These are phyloP conservation scores for Anseranas semipalmata DNA, from an alignment of 2,113 vertebrate species.

Conservation along the genomic window DNA sequence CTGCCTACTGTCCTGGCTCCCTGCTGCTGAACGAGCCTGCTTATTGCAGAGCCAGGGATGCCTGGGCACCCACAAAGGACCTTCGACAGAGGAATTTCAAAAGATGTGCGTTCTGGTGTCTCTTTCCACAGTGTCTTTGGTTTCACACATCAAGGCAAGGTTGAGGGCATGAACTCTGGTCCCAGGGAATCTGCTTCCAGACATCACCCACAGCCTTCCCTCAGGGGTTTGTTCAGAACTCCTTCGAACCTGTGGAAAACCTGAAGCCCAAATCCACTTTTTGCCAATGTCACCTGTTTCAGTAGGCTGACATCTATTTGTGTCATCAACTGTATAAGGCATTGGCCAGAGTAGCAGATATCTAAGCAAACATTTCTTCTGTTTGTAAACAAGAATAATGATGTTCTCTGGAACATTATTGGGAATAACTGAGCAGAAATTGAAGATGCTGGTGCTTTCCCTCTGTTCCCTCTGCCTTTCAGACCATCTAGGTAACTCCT, in stretches of 20 bases:
- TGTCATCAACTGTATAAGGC: neutral
- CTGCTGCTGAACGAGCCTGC: neutral
- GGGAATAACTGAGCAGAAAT: neutral
- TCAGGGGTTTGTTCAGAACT: neutral
- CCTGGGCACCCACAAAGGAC: neutral
- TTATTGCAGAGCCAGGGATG: neutral
- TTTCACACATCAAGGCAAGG: neutral
- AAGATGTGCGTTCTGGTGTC: neutral
- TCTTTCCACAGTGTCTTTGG: accelerated
- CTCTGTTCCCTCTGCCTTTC: neutral
- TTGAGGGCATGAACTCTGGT: neutral
- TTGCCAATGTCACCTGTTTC: neutral
- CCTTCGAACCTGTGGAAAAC: neutral
- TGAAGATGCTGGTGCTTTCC: neutral
- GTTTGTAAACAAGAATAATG: neutral
- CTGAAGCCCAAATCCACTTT: accelerated
- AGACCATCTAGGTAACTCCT: neutral
- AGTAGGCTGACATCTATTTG: accelerated
- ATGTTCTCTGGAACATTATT: neutral
- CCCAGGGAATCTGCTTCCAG: neutral
- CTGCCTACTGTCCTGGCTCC: neutral
- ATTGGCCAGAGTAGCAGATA: neutral
- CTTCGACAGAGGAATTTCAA: neutral
- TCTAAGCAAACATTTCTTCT: neutral
- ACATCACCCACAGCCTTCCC: neutral